Evolutionary conservation across 2,888 invertebrate species (phyloP).

Genomic region (Steromphala cineraria): DNA sequence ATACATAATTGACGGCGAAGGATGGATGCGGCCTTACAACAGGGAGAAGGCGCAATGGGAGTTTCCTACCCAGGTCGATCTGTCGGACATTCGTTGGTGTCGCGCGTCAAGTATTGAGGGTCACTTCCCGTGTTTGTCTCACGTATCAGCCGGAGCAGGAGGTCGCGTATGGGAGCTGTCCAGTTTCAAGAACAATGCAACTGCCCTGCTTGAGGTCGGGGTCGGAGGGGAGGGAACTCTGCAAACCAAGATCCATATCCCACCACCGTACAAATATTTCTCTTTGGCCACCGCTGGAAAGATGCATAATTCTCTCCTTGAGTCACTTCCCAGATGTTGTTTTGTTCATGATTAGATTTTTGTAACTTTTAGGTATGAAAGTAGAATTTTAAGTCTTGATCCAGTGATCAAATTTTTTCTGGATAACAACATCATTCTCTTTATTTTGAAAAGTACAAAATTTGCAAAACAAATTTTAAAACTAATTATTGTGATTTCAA

Average conservation of each 20-base stretch:
- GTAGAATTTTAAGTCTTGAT: neutral
- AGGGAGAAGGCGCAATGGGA: slow-evolving; percentile 23
- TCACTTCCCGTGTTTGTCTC: slow-evolving; percentile 28
- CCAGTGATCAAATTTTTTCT: no score
- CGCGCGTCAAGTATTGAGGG: slow-evolving; percentile 22
- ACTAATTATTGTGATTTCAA: no score
- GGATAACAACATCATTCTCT: no score
- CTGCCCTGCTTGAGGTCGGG: slow-evolving; percentile 17
- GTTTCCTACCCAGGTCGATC: slow-evolving; percentile 12
- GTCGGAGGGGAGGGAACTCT: slow-evolving; percentile 9
- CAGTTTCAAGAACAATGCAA: slow-evolving; percentile 1
- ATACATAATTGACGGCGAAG: slow-evolving; percentile 28
- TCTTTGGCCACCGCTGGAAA: slow-evolving; percentile 22
- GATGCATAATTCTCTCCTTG: neutral
- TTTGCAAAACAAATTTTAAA: no score
- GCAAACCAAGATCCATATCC: slow-evolving; percentile 14
- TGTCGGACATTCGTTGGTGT: slow-evolving; percentile 30
- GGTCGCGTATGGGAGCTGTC: slow-evolving; percentile 26
- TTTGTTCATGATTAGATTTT: neutral
- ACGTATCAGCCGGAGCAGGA: slow-evolving; percentile 15
- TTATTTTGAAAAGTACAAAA: no score
- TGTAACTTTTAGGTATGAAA: neutral
- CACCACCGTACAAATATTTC: slow-evolving; percentile 25
- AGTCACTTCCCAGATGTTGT: neutral
- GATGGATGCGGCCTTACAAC: slow-evolving; percentile 20